Evolutionary conservation across 2,797 vertebrate genomes (phyloP), one percentile per base, ranked within the genome.

Genomic region (Ptychobarbus kaznakovi): DNA sequence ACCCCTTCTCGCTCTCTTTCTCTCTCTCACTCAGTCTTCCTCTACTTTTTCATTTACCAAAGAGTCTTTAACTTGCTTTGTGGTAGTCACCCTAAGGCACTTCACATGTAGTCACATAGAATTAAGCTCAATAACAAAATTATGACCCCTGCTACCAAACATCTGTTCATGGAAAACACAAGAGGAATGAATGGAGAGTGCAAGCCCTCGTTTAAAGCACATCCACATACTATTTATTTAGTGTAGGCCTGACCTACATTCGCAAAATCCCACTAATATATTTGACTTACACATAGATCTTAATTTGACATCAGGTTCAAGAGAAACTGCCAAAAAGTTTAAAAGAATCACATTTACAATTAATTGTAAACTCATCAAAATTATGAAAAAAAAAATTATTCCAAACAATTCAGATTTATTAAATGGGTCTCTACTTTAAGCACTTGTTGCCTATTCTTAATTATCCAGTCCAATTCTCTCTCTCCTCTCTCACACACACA

Each of bases 1-100:
- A 87, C 86, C 88, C 88, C 87, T 88, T 80, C 87, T 82, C 84
- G 32, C 88, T 81, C 74, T 68, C 86, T 68, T 49, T 40, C 16
- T 58, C 56, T 86, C 70, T 72, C 80, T 84, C 44, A 49, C 77
- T 58, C 78, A 84, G 69, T 68, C 85, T 63, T 66, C 63, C 65
- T 51, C 28, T 51, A 69, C 65, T 81, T 81, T 68, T 68, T 35
- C 63, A 51, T 49, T 32, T 40, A 40, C 20, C 65, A 81, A 66
- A 79, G 40, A 28, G 40, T 79, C 58, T 79, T 68, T 42, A 77
- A 69, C 35, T 58, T 53, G 82, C 35, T 63, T 82, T 32, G 20
- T 74, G 56, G 40, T 38, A 6, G 20, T 63, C 40, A 61, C 25
- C 56, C 28, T 49, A 42, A 74, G 68, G 77, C 72, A 18, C 35